These are phyloP conservation scores for Hymenochirus boettgeri DNA, from an alignment of 2,113 vertebrate species.

Conservation along the genomic window DNA sequence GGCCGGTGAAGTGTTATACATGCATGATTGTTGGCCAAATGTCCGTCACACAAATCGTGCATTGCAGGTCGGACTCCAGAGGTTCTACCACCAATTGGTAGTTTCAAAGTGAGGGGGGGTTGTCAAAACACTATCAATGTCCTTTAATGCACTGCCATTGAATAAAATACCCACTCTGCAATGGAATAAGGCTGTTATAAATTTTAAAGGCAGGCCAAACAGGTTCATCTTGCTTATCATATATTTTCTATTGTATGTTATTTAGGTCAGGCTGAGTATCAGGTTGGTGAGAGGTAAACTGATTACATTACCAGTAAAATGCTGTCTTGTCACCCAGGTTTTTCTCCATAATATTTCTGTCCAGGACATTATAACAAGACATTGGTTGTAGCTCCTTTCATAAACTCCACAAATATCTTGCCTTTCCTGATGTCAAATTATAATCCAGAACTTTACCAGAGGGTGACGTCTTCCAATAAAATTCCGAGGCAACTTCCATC, in stretches of 20 bases:
- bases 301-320: constrained; percentile 66
- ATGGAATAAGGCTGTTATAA: too few species aligned
- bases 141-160: too few species aligned
- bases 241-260: too few species aligned
- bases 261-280: neutral
- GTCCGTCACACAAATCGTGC: too few species aligned
- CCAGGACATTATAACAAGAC: constrained; percentile 74
- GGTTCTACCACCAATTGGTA: too few species aligned
- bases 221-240: neutral
- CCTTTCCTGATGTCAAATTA: constrained; percentile 71
- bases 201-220: neutral
- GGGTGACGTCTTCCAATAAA: constrained; percentile 68
- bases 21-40: too few species aligned
- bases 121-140: too few species aligned
- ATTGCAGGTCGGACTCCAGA: too few species aligned
- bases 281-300: neutral
- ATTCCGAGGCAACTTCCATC: constrained; percentile 63
- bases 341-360: constrained; percentile 63
- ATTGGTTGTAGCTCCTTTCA: constrained; percentile 76
- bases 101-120: too few species aligned
- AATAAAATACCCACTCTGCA: too few species aligned
- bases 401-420: constrained; percentile 62
- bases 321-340: constrained; percentile 67
- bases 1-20: too few species aligned
- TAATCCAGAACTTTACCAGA: constrained; percentile 60